Evolutionary conservation across 2,797 vertebrate genomes (phyloP), one percentile per base, ranked within the genome.

Genomic region (Cryptoprocta ferox): DNA sequence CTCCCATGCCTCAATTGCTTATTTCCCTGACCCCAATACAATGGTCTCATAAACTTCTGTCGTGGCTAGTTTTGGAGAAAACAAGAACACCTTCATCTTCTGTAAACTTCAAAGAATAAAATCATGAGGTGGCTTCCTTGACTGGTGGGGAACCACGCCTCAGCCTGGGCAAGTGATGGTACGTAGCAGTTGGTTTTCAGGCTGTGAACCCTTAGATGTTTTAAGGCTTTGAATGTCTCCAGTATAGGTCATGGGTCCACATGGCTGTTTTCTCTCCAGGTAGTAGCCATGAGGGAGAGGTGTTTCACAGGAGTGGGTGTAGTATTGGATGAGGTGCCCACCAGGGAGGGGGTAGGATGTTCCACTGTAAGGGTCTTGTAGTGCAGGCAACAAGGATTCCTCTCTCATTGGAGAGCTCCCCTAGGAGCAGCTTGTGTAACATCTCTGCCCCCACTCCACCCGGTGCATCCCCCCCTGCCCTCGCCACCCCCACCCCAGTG

Each of bases 101-200:
- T 81, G 63, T 48, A 73, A 76, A 66, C 35, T 28, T 78, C 76
- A 30, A 32, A 85, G 73, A 84, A 83, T 30, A 45, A 84, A 87
- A n/a, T 48, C 39, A 0, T 1, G 65, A 73, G 37, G 63, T 1
- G 3, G 12, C 48, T 35, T 73, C 30, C 1, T 16, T 42, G 39
- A 39, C 35, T 9, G 42, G 15, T 1, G 5, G 59, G 11, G 26
- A 24, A 5, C 15, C 21, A 14, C 42, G 50, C 26, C 21, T 66
- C 8, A 0, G 65, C 24, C 21, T 26, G n/a, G 0, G 1, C 2
- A 32, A 35, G 10, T 6, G 50, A 18, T 48, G 61, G 50, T 81
- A 56, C 3, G 21, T 37, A n/a, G n/a, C 9, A 7, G 63, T 63
- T 0, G 0, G 14, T 79, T 84, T 30, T 61, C 75, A 76, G 80